phyloP scores from a whole-genome alignment of 2,113 vertebrate species.

The Tricholaema leucomelas region DNA sequence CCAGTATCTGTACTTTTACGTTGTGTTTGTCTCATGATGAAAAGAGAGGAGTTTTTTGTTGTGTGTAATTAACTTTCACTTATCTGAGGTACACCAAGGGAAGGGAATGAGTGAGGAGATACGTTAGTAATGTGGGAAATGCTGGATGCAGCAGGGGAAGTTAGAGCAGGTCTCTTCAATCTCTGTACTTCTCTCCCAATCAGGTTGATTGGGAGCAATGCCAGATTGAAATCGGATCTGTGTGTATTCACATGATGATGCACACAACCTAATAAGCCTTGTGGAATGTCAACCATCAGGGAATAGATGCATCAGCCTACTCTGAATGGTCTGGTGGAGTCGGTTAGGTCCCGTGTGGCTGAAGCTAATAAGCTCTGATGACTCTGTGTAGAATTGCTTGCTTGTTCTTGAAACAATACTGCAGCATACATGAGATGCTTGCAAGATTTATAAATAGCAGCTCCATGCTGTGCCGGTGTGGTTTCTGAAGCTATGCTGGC shows the following conservation, averaged over 20 bases:
- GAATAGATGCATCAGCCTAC: not conserved
- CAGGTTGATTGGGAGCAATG: not conserved
- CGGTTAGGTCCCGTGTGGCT: not conserved
- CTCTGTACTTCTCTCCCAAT: not conserved
- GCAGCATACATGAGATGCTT: not conserved
- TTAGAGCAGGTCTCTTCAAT: not conserved
- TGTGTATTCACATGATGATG: not conserved
- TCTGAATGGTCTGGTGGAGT: not conserved
- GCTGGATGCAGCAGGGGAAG: not conserved
- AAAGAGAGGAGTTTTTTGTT: not conserved
- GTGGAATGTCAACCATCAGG: not conserved
- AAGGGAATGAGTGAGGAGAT: not conserved
- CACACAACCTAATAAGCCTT: not conserved
- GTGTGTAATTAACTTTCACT: not conserved
- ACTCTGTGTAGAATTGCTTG: not conserved
- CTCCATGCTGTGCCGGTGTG: not conserved
- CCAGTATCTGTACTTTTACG: not conserved
- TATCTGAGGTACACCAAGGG: not conserved
- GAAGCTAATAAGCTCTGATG: not conserved
- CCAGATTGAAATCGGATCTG: not conserved
- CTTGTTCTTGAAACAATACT: not conserved
- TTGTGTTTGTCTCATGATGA: not conserved
- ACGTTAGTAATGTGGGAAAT: accelerated
- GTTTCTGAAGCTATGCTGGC: not conserved
- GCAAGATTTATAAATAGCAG: slow-evolving; percentile 2